Conservation (phyloP, 2,113 vertebrate species). For the Clarias batrachus region DNA sequence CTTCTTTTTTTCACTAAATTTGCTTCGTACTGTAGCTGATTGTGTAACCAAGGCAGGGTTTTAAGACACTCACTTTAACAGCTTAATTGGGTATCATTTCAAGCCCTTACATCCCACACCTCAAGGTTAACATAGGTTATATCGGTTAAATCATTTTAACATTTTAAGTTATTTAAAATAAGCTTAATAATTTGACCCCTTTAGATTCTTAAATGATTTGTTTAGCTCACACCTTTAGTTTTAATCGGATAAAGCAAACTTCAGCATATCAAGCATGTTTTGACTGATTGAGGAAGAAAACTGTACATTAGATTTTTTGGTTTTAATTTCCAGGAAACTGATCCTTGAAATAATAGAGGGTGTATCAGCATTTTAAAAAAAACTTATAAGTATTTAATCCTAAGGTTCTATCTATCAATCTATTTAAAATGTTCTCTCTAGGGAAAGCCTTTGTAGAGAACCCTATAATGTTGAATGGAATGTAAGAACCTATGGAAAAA, state of each 20-base stretch:
- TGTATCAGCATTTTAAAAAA: background rate
- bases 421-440: background rate
- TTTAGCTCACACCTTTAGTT: background rate
- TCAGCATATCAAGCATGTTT: background rate
- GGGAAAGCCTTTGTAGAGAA: background rate
- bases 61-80: background rate
- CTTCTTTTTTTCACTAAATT: background rate
- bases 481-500: background rate
- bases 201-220: background rate
- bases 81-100: background rate
- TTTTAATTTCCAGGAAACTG: background rate
- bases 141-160: background rate
- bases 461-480: background rate
- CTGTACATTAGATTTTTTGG: background rate
- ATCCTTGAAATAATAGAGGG: background rate
- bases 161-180: background rate
- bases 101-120: background rate
- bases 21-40: background rate
- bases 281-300: background rate
- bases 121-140: background rate
- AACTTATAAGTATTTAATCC: too few species aligned
- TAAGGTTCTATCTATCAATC: background rate
- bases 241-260: background rate
- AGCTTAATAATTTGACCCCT: background rate
- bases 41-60: background rate